phyloP scores from a whole-genome alignment of 1,140 invertebrate species.

The Drosophila simulans region DNA sequence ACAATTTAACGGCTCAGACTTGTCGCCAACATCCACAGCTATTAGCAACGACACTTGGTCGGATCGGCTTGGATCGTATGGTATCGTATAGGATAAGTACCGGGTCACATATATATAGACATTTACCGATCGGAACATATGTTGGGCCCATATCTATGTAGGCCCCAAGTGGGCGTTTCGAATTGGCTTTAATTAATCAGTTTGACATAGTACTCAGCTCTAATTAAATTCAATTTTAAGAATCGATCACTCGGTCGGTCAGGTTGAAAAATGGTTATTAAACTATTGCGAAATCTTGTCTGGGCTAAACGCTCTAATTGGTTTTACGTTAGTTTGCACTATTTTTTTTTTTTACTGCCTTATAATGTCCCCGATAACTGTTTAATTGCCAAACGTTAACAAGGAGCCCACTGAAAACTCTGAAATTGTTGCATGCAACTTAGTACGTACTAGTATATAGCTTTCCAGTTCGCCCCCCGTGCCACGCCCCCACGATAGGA shows the following conservation, averaged over 20 bases:
- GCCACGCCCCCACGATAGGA: conserved; percentile 5
- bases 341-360: conserved; percentile 27
- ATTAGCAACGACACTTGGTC: conserved; percentile 67
- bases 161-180: conserved; percentile 65
- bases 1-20: conserved; percentile 63
- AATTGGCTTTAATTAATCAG: conserved; percentile 76
- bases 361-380: conserved; percentile 38
- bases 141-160: conserved; percentile 38
- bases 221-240: conserved; percentile 75
- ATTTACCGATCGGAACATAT: conserved; percentile 1
- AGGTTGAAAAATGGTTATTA: conserved; percentile 56
- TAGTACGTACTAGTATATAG: not conserved
- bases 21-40: conserved; percentile 68
- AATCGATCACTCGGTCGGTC: conserved; percentile 17
- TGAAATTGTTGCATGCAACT: conserved; percentile 31
- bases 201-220: conserved; percentile 73
- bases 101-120: not conserved
- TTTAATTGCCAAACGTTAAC: conserved; percentile 23
- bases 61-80: conserved; percentile 10
- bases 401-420: conserved; percentile 1
- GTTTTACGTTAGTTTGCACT: not conserved
- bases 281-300: conserved; percentile 62
- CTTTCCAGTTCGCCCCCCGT: not conserved
- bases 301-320: conserved; percentile 59
- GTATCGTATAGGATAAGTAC: conserved; percentile 32